These are phyloP conservation scores for Thelaira solivaga DNA, from an alignment of 2,888 invertebrate species.

Conservation along the genomic window DNA sequence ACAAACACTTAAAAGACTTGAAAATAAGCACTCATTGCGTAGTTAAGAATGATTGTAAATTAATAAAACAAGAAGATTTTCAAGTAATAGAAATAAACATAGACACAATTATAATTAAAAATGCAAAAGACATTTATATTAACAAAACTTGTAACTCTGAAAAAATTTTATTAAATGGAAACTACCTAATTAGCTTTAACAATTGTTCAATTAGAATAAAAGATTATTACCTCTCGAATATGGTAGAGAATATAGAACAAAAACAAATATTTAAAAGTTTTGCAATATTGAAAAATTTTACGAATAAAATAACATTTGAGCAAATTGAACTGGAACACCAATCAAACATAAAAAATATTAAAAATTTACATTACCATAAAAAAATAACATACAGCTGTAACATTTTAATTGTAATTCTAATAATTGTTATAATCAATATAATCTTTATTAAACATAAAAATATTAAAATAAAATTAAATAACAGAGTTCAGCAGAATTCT, in stretches of 20 bases:
- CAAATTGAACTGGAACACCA: not conserved
- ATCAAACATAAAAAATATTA: not conserved
- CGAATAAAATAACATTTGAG: not conserved
- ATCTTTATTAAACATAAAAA: not conserved
- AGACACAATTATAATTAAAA: not conserved
- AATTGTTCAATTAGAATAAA: constrained; percentile 8
- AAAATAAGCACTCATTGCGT: not conserved
- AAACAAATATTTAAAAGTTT: not conserved
- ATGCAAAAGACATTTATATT: not conserved
- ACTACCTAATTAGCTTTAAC: not conserved
- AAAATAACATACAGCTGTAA: not conserved
- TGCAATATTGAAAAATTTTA: not conserved
- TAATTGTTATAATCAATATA: not conserved
- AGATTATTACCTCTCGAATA: constrained; percentile 12
- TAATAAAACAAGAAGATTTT: not conserved
- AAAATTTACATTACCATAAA: not conserved
- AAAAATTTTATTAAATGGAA: not conserved
- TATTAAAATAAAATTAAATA: not conserved
- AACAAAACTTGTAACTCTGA: not conserved
- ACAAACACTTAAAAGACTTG: not conserved
- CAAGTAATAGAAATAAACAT: not conserved
- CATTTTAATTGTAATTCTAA: not conserved
- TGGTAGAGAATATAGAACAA: not conserved
- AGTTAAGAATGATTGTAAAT: constrained; percentile 7
- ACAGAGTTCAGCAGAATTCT: constrained; percentile 10